phyloP scores from a whole-genome alignment of 2,797 vertebrate genomes.

The Heteromormyrus szaboi region DNA sequence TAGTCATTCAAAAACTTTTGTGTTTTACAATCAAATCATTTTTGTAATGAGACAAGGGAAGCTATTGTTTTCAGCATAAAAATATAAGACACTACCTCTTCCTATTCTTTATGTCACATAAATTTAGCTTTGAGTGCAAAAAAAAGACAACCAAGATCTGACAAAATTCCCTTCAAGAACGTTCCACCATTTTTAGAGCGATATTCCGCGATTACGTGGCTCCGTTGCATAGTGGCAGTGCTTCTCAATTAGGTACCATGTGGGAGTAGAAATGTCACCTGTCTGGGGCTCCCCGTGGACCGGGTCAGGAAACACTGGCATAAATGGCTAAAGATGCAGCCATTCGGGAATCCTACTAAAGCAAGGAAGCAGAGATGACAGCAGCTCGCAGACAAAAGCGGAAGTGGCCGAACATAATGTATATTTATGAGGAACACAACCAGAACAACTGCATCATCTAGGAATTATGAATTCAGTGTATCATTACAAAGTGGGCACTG shows the following conservation, averaged over 20 bases:
- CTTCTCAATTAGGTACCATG: neutral
- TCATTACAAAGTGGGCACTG: neutral
- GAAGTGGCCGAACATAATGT: neutral
- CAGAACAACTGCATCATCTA: neutral
- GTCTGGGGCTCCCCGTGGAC: neutral
- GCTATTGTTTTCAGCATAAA: neutral
- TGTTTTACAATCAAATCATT: neutral
- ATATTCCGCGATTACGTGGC: neutral
- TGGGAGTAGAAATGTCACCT: neutral
- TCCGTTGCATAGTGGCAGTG: neutral
- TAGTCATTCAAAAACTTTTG: neutral
- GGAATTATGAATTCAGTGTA: neutral
- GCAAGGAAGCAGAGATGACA: neutral
- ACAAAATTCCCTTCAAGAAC: neutral
- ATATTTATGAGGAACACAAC: neutral
- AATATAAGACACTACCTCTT: neutral
- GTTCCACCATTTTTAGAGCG: neutral
- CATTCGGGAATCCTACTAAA: neutral
- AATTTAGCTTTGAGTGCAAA: neutral
- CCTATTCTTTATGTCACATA: neutral
- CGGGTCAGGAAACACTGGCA: neutral
- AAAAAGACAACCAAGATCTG: neutral
- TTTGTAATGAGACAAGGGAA: neutral
- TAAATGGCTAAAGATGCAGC: neutral
- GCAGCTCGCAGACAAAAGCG: neutral